Conservation (phyloP, 2,797 vertebrate genomes). For the Chelidonichthys spinosus region DNA sequence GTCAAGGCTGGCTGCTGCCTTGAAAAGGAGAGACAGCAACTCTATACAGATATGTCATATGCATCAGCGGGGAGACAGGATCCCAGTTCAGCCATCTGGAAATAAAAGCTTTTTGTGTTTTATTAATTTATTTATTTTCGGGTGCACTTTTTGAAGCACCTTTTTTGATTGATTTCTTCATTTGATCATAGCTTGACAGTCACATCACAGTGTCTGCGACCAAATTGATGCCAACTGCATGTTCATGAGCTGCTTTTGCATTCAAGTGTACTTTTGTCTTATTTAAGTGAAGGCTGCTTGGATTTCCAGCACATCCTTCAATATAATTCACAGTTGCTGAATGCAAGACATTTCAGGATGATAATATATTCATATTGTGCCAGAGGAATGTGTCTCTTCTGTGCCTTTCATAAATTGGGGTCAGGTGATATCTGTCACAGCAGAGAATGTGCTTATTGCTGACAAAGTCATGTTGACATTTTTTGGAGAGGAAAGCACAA, state of each 20-base stretch:
- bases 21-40: constrained; percentile 26
- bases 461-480: constrained; percentile 80
- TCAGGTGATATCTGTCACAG: constrained; percentile 80
- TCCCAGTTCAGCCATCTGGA: constrained; percentile 27
- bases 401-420: constrained; percentile 81
- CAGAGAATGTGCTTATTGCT: constrained; percentile 72
- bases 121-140: constrained; percentile 10
- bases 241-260: constrained; percentile 26
- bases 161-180: constrained; percentile 19
- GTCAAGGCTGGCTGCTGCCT: constrained; percentile 21
- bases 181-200: constrained; percentile 32
- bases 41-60: constrained; percentile 31
- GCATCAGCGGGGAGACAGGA: not conserved
- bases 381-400: constrained; percentile 59
- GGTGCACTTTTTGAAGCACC: not conserved
- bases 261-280: constrained; percentile 57
- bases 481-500: constrained; percentile 72
- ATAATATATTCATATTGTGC: constrained; percentile 76
- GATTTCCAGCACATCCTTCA: constrained; percentile 47
- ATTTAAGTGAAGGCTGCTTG: constrained; percentile 55
- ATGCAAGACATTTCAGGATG: constrained; percentile 45
- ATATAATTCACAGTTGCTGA: constrained; percentile 46
- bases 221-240: constrained; percentile 8
- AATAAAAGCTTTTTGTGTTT: constrained; percentile 31
- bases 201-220: constrained; percentile 6